Evolutionary conservation across 2,888 invertebrate genomes (phyloP), one percentile per base, ranked within the genome.

Genomic region (Heliconius erato): DNA sequence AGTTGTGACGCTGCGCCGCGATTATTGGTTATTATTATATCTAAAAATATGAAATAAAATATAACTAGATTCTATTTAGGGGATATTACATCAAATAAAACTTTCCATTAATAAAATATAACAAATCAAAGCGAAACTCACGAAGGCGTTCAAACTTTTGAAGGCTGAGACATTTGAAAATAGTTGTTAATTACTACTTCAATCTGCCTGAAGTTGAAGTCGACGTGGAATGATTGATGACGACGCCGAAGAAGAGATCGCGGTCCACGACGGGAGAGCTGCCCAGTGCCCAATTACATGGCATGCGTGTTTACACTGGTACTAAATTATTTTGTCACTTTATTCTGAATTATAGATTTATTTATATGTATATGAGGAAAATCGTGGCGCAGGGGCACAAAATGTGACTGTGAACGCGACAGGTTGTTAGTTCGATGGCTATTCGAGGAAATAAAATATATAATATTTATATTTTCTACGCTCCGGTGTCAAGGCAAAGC

Each of bases 151-250:
- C 7, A n/a, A 59, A 44, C 14, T n/a, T 35, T 59, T 80, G 44
- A 74, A 80, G 74, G 49, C 9, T 63, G 12, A 23, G 23, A 19
- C 7, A 26, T 35, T 35, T 59, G n/a, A 26, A 76, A 80, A 76
- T 80, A 80, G 44, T 76, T 68, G 26, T 32, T 63, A 80, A 67
- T 67, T 67, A 74, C 74, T 19, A 68, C 79, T 82, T 81, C 44
- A 79, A 82, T 79, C 71, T 79, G 49, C 19, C 49, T 19, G 49
- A 19, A 54, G 19, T 54, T 19, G 80, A 74, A 68, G 63, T 68
- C 32, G 63, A 79, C 80, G 79, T 76, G 77, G 79, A 74, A 67
- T 83, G 71, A 80, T 67, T 79, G 77, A 80, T 32, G 54, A 72
- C 26, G 35, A 44, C 40, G 28, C 16, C 16, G 49, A 83, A 71